Percentiles rank a stretch among this genome's conserved stretches.
phyloP scores from a whole-genome alignment of 2,888 invertebrate genomes.

The Phyllotreta striolata region DNA sequence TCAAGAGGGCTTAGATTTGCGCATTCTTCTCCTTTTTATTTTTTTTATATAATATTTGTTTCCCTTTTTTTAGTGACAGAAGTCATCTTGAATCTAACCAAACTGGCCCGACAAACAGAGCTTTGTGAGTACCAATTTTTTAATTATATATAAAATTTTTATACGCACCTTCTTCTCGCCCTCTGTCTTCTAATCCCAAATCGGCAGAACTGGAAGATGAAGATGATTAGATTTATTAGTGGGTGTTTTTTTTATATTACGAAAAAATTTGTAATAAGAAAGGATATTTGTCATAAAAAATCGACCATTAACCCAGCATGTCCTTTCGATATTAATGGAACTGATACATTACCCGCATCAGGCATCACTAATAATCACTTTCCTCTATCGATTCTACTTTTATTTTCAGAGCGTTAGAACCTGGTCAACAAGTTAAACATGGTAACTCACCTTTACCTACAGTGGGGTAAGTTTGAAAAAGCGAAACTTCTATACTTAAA shows the following conservation, averaged over 20 bases:
- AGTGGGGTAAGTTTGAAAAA: conserved; percentile 67
- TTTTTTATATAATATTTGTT: conserved; percentile 34
- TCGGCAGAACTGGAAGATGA: too few species aligned
- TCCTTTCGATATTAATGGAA: conserved; percentile 2
- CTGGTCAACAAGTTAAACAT: conserved; percentile 61
- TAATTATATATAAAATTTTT: conserved; percentile 26
- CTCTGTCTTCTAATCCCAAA: neutral
- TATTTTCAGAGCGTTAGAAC: conserved; percentile 72
- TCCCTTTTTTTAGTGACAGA: conserved; percentile 40
- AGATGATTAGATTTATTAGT: too few species aligned
- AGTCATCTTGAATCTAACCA: conserved; percentile 42
- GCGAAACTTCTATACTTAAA: conserved; percentile 7
- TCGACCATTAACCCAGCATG: conserved; percentile 2
- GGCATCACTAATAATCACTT: conserved; percentile 42
- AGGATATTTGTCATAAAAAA: neutral
- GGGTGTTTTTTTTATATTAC: too few species aligned
- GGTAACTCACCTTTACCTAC: conserved; percentile 65
- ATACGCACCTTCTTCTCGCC: neutral
- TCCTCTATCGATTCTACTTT: conserved; percentile 49
- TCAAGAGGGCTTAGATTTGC: conserved; percentile 34
- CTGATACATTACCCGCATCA: conserved; percentile 7
- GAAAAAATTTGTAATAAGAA: neutral
- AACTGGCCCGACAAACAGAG: conserved; percentile 39
- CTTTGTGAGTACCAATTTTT: conserved; percentile 40
- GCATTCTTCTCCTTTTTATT: conserved; percentile 23